These are phyloP conservation scores for Panulirus ornatus DNA, from an alignment of 1,140 invertebrate genomes.

Conservation along the genomic window DNA sequence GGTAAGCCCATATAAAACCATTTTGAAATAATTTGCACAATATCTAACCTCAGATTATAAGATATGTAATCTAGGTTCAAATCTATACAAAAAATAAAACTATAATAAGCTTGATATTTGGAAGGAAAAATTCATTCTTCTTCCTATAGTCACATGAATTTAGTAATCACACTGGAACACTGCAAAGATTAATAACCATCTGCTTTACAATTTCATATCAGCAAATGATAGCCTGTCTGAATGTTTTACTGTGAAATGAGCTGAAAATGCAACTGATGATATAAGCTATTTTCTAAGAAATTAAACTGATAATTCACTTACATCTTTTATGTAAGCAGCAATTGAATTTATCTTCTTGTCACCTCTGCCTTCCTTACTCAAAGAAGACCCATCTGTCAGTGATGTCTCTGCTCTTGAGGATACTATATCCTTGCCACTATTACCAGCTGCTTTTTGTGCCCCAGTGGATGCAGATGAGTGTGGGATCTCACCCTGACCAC, in stretches of 20 bases:
- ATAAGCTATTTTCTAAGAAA: not conserved
- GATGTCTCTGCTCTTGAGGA: not conserved
- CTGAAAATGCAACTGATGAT: too few relatives aligned
- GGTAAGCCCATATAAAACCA: too few relatives aligned
- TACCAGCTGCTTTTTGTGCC: not conserved
- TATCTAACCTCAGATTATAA: too few relatives aligned
- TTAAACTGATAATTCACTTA: not conserved
- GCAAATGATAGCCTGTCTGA: not conserved
- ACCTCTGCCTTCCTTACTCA: not conserved
- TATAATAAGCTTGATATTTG: not conserved
- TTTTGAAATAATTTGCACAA: too few relatives aligned
- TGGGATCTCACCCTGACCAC: not conserved
- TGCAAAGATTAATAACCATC: not conserved
- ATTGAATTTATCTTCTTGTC: constrained; percentile 9
- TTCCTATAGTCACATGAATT: not conserved
- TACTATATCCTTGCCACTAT: not conserved
- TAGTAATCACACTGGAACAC: not conserved
- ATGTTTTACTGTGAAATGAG: not conserved
- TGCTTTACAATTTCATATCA: not conserved
- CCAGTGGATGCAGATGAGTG: not conserved
- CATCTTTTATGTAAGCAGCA: constrained; percentile 38
- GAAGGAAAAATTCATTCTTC: not conserved
- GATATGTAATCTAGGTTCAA: too few relatives aligned
- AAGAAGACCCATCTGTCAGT: not conserved
- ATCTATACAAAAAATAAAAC: too few relatives aligned